phyloP scores from a whole-genome alignment of 2,888 invertebrate species.

The Catonia carolina region DNA sequence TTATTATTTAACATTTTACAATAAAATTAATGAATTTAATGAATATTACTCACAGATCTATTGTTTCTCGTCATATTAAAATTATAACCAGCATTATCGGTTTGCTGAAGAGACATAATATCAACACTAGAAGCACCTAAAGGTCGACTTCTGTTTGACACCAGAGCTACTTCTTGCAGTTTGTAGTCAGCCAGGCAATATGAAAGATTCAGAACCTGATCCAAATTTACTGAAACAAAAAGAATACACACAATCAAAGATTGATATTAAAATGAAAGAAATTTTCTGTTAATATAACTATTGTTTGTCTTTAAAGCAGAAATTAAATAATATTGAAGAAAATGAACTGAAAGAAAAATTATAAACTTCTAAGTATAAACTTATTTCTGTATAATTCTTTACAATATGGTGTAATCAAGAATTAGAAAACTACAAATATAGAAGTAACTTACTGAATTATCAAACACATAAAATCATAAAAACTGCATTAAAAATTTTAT shows the following conservation, averaged over 20 bases:
- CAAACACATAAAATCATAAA: too few species aligned
- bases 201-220: constrained; percentile 52
- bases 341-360: too few species aligned
- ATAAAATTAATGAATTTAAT: too few species aligned
- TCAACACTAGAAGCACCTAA: constrained; percentile 40
- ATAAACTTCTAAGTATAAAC: too few species aligned
- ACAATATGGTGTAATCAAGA: too few species aligned
- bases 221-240: constrained; percentile 48
- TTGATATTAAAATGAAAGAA: constrained; percentile 2
- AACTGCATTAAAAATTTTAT: too few species aligned
- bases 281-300: background rate
- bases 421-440: too few species aligned
- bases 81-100: constrained; percentile 9
- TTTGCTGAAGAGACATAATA: constrained; percentile 34
- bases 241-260: too few species aligned
- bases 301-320: background rate
- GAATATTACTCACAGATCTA: constrained; percentile 23
- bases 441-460: too few species aligned
- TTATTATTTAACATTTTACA: too few species aligned
- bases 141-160: constrained; percentile 46
- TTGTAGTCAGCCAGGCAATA: constrained; percentile 56
- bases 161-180: constrained; percentile 57
- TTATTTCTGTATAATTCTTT: too few species aligned
- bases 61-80: constrained; percentile 1
- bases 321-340: constrained; percentile 33